These are phyloP conservation scores for Drosophila multiciliata DNA, from an alignment of 2,888 invertebrate genomes.

Conservation along the genomic window DNA sequence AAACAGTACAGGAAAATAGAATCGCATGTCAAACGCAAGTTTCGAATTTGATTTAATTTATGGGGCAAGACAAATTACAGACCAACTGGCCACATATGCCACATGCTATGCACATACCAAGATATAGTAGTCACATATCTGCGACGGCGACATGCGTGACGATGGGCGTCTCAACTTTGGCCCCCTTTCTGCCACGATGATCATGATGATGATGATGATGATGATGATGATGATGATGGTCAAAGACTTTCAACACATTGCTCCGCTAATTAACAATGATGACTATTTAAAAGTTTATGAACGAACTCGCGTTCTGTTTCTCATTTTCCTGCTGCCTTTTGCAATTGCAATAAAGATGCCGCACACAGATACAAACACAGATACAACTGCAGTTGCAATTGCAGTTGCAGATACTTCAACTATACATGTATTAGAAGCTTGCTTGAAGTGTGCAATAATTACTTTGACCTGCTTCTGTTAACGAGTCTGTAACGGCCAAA, in stretches of 20 bases:
- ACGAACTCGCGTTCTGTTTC: constrained; percentile 11
- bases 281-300: constrained; percentile 40
- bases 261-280: constrained; percentile 68
- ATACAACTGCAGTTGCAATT: constrained; percentile 22
- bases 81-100: constrained; percentile 41
- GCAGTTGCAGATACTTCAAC: constrained; percentile 26
- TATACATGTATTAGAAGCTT: constrained; percentile 24
- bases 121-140: constrained; percentile 22
- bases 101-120: constrained; percentile 12
- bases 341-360: constrained; percentile 42
- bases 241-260: constrained; percentile 50
- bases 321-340: constrained; percentile 17
- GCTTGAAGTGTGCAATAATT: constrained; percentile 63
- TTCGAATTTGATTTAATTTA: constrained; percentile 76
- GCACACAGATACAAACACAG: constrained; percentile 15
- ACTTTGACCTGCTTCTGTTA: constrained; percentile 78
- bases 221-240: constrained; percentile 13
- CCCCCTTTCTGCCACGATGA: constrained; percentile 22
- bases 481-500: constrained; percentile 32
- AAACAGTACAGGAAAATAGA: constrained; percentile 31
- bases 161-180: constrained; percentile 53
- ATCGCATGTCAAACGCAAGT: constrained; percentile 80
- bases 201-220: not conserved
- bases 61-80: constrained; percentile 70
- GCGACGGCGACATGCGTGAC: constrained; percentile 58